Evolutionary conservation across 2,888 invertebrate genomes (phyloP).

Genomic region (Iselma pallidipennis): DNA sequence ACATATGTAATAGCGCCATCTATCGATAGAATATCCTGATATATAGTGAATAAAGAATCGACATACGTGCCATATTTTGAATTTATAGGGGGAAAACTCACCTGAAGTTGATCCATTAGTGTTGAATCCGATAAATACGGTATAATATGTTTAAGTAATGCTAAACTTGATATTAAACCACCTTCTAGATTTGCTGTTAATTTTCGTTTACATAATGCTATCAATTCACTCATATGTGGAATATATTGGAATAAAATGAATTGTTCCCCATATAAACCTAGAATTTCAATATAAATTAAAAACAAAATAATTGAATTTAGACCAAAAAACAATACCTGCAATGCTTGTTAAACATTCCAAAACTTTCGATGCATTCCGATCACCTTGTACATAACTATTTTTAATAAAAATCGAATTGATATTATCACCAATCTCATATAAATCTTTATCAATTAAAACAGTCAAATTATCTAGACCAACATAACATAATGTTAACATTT

Average conservation of each 20-base stretch:
- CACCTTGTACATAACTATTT: constrained; percentile 72
- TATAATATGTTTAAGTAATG: constrained; percentile 77
- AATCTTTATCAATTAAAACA: constrained; percentile 45
- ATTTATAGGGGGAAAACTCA: too few species aligned
- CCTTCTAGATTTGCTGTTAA: constrained; percentile 86
- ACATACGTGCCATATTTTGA: too few species aligned
- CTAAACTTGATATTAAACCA: constrained; percentile 82
- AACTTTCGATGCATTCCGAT: constrained; percentile 83
- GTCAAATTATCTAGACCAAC: constrained; percentile 78
- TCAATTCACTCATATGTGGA: constrained; percentile 85
- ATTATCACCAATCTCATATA: constrained; percentile 42
- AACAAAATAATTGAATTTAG: not conserved
- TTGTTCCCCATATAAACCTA: constrained; percentile 85
- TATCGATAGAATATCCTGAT: too few species aligned
- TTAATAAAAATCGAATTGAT: constrained; percentile 67
- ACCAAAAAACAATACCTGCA: constrained; percentile 64
- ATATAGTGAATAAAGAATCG: too few species aligned
- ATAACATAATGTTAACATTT: constrained; percentile 94
- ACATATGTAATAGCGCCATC: not conserved
- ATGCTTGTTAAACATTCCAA: constrained; percentile 88
- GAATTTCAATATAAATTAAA: constrained; percentile 30
- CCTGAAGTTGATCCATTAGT: constrained; percentile 86
- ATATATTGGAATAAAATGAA: constrained; percentile 87
- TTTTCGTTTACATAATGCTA: constrained; percentile 78
- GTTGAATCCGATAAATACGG: constrained; percentile 82